Percentiles rank a stretch among this genome's conserved stretches.
Conservation (phyloP, 2,888 invertebrate species). For the Rhagonycha lutea region DNA sequence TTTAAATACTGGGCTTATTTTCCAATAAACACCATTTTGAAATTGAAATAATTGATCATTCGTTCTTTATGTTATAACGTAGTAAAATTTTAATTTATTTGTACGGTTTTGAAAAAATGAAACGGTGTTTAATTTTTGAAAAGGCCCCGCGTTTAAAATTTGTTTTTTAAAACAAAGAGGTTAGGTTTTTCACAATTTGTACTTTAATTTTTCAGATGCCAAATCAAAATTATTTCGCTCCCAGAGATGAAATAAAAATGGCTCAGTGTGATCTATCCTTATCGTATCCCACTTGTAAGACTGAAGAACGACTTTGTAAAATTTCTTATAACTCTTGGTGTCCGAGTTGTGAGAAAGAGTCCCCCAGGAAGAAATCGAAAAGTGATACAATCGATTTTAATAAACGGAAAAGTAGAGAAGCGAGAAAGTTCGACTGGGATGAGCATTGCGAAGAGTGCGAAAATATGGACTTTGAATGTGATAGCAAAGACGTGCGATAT, state of each 20-base stretch:
- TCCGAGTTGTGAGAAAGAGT: conserved; percentile 50
- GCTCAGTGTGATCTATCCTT: conserved; percentile 46
- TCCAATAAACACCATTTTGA: conserved; percentile 36
- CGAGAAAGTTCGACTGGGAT: conserved; percentile 46
- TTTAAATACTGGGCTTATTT: conserved; percentile 28
- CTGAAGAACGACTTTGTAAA: conserved; percentile 46
- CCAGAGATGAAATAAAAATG: conserved; percentile 37
- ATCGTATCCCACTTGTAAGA: conserved; percentile 40
- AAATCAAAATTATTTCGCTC: conserved; percentile 29
- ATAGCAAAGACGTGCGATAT: conserved; percentile 39
- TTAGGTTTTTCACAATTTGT: not conserved
- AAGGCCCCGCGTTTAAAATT: not conserved
- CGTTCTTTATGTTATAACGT: not conserved
- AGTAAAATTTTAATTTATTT: not conserved
- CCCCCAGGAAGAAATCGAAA: conserved; percentile 48
- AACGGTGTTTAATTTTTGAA: not conserved
- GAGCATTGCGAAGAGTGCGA: conserved; percentile 44
- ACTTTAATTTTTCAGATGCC: conserved; percentile 27
- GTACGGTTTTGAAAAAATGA: not conserved
- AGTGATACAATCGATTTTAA: conserved; percentile 50
- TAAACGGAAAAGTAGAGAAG: conserved; percentile 49
- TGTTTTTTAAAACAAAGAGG: not conserved
- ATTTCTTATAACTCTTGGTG: conserved; percentile 51
- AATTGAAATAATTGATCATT: conserved; percentile 21
- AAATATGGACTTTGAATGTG: conserved; percentile 51